A percentile compares a stretch with the other conserved stretches of the same genome.
Evolutionary conservation across 2,797 vertebrate genomes (phyloP).

Genomic region (Octomys mimax): DNA sequence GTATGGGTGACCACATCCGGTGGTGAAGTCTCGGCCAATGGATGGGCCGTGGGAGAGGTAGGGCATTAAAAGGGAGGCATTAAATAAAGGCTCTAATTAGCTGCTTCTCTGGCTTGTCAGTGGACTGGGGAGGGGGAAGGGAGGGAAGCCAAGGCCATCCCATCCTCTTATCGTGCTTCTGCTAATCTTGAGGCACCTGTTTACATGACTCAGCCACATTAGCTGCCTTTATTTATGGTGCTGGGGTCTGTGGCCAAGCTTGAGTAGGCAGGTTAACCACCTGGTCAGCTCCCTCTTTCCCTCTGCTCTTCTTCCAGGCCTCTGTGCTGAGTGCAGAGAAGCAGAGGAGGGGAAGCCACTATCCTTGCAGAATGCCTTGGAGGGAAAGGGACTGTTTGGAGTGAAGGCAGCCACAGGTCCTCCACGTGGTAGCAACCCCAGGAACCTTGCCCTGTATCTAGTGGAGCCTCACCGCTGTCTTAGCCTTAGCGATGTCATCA

Average conservation of each 20-base stretch:
- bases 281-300: constrained; percentile 17
- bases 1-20: background rate
- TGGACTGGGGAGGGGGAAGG: constrained; percentile 73
- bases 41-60: constrained; percentile 79
- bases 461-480: constrained; percentile 92
- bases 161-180: constrained; percentile 74
- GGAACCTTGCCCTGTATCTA: background rate
- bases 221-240: constrained; percentile 81
- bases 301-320: background rate
- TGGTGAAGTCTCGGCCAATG: constrained; percentile 59
- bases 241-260: constrained; percentile 72
- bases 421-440: background rate
- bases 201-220: constrained; percentile 78
- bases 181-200: constrained; percentile 80
- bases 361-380: background rate
- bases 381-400: background rate
- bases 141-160: constrained; percentile 43
- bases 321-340: background rate
- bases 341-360: background rate
- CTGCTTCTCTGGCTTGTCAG: constrained; percentile 78
- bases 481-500: constrained; percentile 96
- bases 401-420: background rate
- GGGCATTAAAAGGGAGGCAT: constrained; percentile 82
- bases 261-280: constrained; percentile 73
- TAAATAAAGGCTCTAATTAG: constrained; percentile 85